Percentiles rank a stretch among this genome's conserved stretches.
These are phyloP conservation scores for Nesidiocoris tenuis DNA, from an alignment of 2,888 invertebrate species.

Conservation along the genomic window DNA sequence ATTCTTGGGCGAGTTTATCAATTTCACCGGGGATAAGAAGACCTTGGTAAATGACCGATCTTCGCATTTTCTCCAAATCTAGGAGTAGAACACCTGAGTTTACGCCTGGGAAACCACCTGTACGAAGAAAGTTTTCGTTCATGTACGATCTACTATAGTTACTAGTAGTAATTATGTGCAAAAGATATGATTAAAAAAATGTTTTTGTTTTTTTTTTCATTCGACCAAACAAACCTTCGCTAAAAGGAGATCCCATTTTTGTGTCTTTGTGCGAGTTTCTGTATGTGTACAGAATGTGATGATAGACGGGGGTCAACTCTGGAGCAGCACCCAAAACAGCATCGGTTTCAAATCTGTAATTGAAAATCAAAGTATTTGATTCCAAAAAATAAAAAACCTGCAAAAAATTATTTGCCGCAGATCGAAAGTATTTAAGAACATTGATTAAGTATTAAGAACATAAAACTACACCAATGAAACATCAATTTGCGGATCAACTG, in stretches of 20 bases:
- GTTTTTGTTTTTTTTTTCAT: too few relatives aligned
- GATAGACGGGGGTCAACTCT: constrained; percentile 76
- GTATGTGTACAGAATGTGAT: constrained; percentile 69
- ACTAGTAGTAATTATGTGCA: too few relatives aligned
- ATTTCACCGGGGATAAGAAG: constrained; percentile 61
- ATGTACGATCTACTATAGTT: too few relatives aligned
- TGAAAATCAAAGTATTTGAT: too few relatives aligned
- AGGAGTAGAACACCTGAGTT: constrained; percentile 78
- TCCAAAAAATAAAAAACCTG: too few relatives aligned
- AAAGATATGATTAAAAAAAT: too few relatives aligned
- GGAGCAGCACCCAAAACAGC: constrained; percentile 68
- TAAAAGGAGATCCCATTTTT: constrained; percentile 54
- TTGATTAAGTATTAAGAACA: too few relatives aligned
- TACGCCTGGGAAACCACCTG: constrained; percentile 68
- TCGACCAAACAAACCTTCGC: constrained; percentile 39
- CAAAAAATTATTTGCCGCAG: too few relatives aligned
- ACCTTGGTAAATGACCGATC: constrained; percentile 62
- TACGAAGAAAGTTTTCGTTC: too few relatives aligned
- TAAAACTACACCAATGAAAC: too few relatives aligned
- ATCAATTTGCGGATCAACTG: too few relatives aligned
- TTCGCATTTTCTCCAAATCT: constrained; percentile 65
- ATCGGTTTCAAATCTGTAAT: constrained; percentile 23
- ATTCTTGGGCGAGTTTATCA: constrained; percentile 61
- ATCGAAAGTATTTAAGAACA: too few relatives aligned
- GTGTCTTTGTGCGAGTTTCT: constrained; percentile 55